Evolutionary conservation across 2,113 vertebrate genomes (phyloP).

Genomic region (Bambusicola thoracicus): DNA sequence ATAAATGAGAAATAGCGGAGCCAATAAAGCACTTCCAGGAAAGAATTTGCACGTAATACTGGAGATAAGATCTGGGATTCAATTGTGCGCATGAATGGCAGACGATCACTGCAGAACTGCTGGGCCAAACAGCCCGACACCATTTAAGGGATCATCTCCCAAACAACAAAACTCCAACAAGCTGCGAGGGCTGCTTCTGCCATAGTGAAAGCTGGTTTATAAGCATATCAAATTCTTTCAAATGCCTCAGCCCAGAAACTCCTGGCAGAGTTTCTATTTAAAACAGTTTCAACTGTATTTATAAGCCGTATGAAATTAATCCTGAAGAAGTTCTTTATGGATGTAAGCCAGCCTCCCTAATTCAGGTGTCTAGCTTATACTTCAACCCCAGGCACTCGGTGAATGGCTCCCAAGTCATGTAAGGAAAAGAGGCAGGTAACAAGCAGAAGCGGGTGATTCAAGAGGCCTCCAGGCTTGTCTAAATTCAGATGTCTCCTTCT

Average conservation of each 20-base stretch:
- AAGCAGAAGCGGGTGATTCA: background rate
- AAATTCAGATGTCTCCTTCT: background rate
- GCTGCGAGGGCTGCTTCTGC: constrained; percentile 15
- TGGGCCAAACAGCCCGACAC: background rate
- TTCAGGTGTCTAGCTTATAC: constrained; percentile 5
- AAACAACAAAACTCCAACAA: constrained; percentile 12
- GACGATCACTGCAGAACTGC: constrained; percentile 19
- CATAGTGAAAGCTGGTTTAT: background rate
- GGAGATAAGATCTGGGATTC: constrained; percentile 25
- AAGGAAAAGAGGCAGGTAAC: background rate
- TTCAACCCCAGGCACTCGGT: background rate
- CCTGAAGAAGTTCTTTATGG: constrained; percentile 19
- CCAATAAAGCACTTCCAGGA: background rate
- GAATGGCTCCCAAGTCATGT: fast-evolving
- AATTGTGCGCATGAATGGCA: background rate
- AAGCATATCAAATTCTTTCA: constrained; percentile 52
- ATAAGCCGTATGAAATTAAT: constrained; percentile 53
- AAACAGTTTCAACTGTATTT: constrained; percentile 54
- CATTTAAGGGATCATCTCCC: constrained; percentile 40
- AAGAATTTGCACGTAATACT: constrained; percentile 8
- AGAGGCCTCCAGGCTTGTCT: background rate
- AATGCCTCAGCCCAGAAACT: constrained; percentile 27
- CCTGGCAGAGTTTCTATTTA: background rate
- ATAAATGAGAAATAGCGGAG: background rate
- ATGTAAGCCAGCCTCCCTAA: constrained; percentile 17